Percentiles rank a stretch among this genome's conserved stretches.
Conservation (phyloP, 2,797 vertebrate species). For the Margarornis squamiger region DNA sequence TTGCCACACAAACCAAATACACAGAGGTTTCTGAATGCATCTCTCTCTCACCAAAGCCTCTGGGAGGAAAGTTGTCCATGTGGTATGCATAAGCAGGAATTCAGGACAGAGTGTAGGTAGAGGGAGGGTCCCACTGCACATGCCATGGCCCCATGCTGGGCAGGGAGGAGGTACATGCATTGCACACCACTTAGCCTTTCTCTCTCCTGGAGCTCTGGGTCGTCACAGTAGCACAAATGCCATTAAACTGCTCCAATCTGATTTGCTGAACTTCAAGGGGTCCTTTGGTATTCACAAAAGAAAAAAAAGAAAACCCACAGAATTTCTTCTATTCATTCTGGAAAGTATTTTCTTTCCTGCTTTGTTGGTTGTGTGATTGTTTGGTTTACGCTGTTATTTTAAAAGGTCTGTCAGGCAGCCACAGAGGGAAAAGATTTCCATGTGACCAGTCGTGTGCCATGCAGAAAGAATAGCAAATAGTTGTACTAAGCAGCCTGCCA, state of each 20-base stretch:
- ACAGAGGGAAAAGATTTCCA: slow-evolving; percentile 13
- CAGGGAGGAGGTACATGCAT: not conserved
- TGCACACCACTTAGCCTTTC: not conserved
- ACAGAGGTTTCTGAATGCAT: not conserved
- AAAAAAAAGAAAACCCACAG: too few species aligned
- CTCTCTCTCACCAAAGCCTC: not conserved
- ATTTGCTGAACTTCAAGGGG: not conserved
- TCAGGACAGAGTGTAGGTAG: not conserved
- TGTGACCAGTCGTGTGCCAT: not conserved
- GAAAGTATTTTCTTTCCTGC: slow-evolving; percentile 31
- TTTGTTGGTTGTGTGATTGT: not conserved
- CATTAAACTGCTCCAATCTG: not conserved
- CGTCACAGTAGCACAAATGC: not conserved
- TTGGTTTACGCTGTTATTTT: slow-evolving; percentile 8
- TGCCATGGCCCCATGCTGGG: not conserved
- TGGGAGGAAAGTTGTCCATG: not conserved
- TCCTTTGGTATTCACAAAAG: not conserved
- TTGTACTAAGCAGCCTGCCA: not conserved
- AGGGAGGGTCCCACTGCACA: not conserved
- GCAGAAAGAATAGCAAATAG: slow-evolving; percentile 15
- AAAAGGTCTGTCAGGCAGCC: slow-evolving; percentile 27
- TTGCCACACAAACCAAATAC: not conserved
- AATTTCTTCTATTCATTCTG: slow-evolving; percentile 1
- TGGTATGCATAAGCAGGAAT: not conserved
- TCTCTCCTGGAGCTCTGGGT: not conserved